Conservation (phyloP, 2,888 invertebrate genomes). For the Pharmacophagus antenor region DNA sequence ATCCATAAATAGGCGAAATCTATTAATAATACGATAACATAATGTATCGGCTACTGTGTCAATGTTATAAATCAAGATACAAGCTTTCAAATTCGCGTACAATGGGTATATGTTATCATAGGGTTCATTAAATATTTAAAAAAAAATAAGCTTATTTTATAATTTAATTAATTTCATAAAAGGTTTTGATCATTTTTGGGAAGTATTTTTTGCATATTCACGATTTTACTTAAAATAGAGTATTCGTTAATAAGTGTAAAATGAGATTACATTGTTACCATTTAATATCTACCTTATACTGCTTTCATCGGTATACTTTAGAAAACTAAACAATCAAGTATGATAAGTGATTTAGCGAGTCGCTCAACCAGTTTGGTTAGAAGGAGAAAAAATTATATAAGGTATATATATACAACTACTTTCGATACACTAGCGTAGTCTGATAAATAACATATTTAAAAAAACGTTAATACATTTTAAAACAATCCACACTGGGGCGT, state of each 20-base stretch:
- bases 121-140: no score
- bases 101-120: no score
- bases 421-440: conserved; percentile 4
- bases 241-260: background rate
- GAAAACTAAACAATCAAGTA: conserved; percentile 7
- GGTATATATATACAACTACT: conserved; percentile 6
- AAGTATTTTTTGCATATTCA: no score
- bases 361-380: background rate
- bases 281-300: background rate
- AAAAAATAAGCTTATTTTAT: no score
- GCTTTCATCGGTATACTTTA: conserved; percentile 2
- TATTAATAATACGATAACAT: background rate
- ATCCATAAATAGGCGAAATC: no score
- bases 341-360: conserved; percentile 1
- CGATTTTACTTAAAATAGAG: no score
- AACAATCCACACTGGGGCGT: background rate
- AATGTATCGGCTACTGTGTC: background rate
- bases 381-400: conserved; percentile 3
- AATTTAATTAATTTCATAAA: no score
- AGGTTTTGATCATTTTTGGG: no score
- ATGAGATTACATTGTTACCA: background rate
- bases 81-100: no score
- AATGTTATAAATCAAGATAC: background rate
- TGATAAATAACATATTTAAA: no score
- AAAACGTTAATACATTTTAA: background rate